Evolutionary conservation across 2,113 vertebrate genomes (phyloP).

Genomic region (Odocoileus virginianus): DNA sequence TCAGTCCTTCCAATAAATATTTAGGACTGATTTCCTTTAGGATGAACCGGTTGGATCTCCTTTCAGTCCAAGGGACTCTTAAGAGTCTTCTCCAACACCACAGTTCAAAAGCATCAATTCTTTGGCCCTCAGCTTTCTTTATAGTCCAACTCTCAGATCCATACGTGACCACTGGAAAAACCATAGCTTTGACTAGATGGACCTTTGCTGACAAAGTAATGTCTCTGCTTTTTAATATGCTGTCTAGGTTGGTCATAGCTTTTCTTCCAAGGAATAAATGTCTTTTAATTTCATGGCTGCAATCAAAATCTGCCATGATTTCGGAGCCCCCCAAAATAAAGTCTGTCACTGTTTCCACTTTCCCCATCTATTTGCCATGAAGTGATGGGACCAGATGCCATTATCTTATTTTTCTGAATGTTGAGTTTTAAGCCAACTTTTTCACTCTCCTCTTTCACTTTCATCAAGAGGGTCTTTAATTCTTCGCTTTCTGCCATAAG

Average conservation of each 20-base stretch:
- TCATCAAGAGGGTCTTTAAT: neutral
- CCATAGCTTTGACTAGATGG: neutral
- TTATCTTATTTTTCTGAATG: neutral
- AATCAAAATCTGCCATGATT: neutral
- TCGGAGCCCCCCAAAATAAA: neutral
- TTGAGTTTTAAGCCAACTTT: neutral
- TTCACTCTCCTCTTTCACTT: neutral
- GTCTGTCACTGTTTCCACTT: neutral
- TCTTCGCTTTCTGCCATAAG: neutral
- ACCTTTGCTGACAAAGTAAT: neutral
- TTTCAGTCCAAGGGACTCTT: neutral
- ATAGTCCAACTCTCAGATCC: neutral
- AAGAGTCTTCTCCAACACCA: neutral
- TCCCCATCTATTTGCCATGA: neutral
- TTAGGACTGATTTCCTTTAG: neutral
- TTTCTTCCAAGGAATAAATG: neutral
- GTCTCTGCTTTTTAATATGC: neutral
- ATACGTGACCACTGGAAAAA: neutral
- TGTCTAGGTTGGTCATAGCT: neutral
- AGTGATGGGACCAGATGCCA: neutral
- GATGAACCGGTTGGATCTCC: neutral
- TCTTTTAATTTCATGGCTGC: neutral
- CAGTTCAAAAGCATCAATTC: neutral
- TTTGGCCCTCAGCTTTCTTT: accelerated
- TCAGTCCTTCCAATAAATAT: neutral